A percentile compares a stretch with the other conserved stretches of the same genome.
phyloP scores from a whole-genome alignment of 2,888 invertebrate genomes.

The Neoascia interrupta region DNA sequence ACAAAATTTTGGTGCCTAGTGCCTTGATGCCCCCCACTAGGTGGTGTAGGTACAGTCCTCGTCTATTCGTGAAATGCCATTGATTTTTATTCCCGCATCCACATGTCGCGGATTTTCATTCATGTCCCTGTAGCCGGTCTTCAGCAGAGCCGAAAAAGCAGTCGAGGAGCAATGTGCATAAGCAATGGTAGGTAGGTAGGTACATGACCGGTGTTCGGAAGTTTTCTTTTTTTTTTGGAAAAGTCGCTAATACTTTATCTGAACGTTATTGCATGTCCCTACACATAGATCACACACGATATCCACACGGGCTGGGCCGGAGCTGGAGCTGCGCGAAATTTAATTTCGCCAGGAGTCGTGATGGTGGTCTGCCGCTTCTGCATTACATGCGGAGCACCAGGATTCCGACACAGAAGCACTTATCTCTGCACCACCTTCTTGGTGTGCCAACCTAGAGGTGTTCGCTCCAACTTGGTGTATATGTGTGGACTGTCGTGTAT shows the following conservation, averaged over 20 bases:
- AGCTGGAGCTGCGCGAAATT: slow-evolving; percentile 65
- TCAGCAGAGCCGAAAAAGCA: not conserved
- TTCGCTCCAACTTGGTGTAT: slow-evolving; percentile 26
- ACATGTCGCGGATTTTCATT: slow-evolving; percentile 62
- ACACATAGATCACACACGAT: slow-evolving; percentile 67
- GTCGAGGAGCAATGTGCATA: not conserved
- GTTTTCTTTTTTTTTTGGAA: slow-evolving; percentile 39
- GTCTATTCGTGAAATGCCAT: slow-evolving; percentile 52
- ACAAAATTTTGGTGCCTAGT: slow-evolving; percentile 34
- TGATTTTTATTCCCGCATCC: slow-evolving; percentile 60
- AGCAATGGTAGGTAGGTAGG: slow-evolving; percentile 3
- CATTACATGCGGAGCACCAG: slow-evolving; percentile 38
- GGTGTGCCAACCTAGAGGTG: slow-evolving; percentile 46
- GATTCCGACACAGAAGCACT: slow-evolving; percentile 40
- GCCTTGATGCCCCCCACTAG: not conserved
- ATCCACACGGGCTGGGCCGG: slow-evolving; percentile 48
- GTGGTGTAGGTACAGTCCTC: no score
- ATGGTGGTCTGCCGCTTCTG: slow-evolving; percentile 43
- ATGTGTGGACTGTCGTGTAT: slow-evolving; percentile 38
- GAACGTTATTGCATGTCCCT: slow-evolving; percentile 67
- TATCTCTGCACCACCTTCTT: slow-evolving; percentile 51
- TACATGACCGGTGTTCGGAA: slow-evolving; percentile 24
- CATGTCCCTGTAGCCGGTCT: slow-evolving; percentile 32
- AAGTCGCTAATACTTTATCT: slow-evolving; percentile 66
- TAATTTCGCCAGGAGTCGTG: slow-evolving; percentile 55